A percentile compares a stretch with the other conserved stretches of the same genome.
These are phyloP conservation scores for Spodoptera litura DNA, from an alignment of 1,140 invertebrate genomes.

Conservation along the genomic window DNA sequence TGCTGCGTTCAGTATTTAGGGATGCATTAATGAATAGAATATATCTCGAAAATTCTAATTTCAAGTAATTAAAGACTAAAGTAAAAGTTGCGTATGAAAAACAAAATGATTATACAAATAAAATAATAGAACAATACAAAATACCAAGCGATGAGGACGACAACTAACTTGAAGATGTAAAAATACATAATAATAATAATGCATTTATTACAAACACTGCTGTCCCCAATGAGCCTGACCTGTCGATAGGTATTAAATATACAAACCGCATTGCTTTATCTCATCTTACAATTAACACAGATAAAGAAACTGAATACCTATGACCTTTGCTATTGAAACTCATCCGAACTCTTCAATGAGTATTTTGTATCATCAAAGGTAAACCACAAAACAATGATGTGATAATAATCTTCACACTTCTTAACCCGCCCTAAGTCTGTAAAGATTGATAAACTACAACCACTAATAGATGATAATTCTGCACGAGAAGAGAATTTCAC, in stretches of 20 bases:
- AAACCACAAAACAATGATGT: constrained; percentile 20
- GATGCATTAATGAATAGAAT: too few relatives aligned
- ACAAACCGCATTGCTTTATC: constrained; percentile 68
- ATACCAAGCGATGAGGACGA: too few relatives aligned
- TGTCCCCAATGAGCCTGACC: constrained; percentile 44
- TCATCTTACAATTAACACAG: constrained; percentile 63
- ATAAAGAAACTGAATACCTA: constrained; percentile 54
- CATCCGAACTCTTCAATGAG: constrained; percentile 13
- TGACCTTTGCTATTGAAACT: constrained; percentile 54
- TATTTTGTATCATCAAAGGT: constrained; percentile 5
- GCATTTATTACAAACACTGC: constrained; percentile 4
- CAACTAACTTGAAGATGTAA: background rate
- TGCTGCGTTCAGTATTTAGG: background rate
- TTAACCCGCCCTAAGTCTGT: background rate
- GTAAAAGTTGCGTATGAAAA: too few relatives aligned
- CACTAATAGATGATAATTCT: too few relatives aligned
- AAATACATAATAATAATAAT: constrained; percentile 13
- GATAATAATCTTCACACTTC: constrained; percentile 11
- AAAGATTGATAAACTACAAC: too few relatives aligned
- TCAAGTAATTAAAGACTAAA: too few relatives aligned
- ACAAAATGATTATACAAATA: too few relatives aligned
- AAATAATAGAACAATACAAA: too few relatives aligned
- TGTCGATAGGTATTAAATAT: constrained; percentile 64
- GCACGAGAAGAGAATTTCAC: too few relatives aligned
- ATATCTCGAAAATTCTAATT: too few relatives aligned